Percentiles rank a stretch among this genome's conserved stretches.
Evolutionary conservation across 2,113 vertebrate genomes (phyloP).

Genomic region (Ceratotherium simum): DNA sequence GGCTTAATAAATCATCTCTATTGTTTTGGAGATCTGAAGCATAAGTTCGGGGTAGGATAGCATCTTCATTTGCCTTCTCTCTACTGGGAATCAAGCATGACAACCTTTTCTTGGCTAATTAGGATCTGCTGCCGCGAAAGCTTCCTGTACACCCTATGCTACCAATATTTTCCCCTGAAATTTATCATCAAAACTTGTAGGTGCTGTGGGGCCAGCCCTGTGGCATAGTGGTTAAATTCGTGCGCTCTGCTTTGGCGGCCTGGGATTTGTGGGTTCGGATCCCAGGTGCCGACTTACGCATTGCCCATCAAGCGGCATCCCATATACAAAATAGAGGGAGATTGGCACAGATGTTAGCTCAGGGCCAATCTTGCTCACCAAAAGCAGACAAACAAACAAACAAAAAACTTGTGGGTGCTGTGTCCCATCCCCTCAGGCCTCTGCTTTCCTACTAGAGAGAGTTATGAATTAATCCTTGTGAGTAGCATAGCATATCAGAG

Average conservation of each 20-base stretch:
- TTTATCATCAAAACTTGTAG: background rate
- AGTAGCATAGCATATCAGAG: background rate
- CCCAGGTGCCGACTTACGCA: too few relatives aligned
- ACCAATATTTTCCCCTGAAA: background rate
- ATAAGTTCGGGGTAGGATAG: background rate
- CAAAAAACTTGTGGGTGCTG: background rate
- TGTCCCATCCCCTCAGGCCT: background rate
- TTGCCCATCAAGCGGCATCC: too few relatives aligned
- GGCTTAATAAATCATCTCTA: background rate
- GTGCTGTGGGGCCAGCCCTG: too few relatives aligned
- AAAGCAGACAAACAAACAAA: too few relatives aligned
- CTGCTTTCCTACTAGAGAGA: background rate
- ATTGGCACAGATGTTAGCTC: too few relatives aligned
- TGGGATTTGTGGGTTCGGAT: too few relatives aligned
- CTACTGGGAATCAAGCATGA: background rate
- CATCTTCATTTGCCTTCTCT: background rate
- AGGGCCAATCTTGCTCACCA: too few relatives aligned
- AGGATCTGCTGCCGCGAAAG: background rate
- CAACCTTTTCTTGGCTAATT: background rate
- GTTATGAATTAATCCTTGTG: background rate
- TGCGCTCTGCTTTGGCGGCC: too few relatives aligned
- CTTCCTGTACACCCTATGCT: background rate
- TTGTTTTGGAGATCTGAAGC: background rate
- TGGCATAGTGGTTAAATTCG: too few relatives aligned
- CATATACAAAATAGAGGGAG: too few relatives aligned